Evolutionary conservation across 1,140 invertebrate genomes (phyloP), one percentile per base, ranked within the genome.

Genomic region (Neoseiulus cucumeris): DNA sequence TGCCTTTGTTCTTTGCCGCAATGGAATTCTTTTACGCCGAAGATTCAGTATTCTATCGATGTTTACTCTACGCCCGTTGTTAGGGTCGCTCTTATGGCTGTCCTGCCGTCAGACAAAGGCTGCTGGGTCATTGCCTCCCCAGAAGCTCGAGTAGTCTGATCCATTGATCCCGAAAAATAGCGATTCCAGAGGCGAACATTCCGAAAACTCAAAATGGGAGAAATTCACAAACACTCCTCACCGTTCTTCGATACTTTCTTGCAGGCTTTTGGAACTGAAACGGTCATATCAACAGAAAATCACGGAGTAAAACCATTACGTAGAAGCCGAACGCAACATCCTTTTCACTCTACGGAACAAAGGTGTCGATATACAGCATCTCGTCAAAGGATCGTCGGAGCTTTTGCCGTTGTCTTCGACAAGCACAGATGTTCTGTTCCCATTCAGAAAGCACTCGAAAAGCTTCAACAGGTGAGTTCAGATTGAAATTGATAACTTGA

Each of bases 241-340:
- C 5, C 4, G 7, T 17, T 47, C 14, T 7, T 47, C 17, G 45
- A 33, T 2, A 59, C 9, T 59, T 25, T 59, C n/a, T 59, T 59
- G 25, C 51, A 59, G 51, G 51, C 33, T 59, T 17, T 29, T 59
- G 51, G 25, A 59, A 25, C 22, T 59, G 22, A 59, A 59, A 59
- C 51, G 51, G 1, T 59, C 51, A 2, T 59, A 59, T 59, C 51
- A 59, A 25, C 51, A 59, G 22, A 59, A 59, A 33, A 59, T 59
- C 4, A 25, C 33, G 14, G 51, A 59, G 51, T 59, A 59, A 4
- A 59, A 59, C 9, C 51, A 59, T 25, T 59, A 59, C 22, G 51
- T 59, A 2, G 51, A 59, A 33, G 51, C 51, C 17, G 51, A 59
- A 9, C 51, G 51, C 51, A 59, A 59, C 22, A 59, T 59, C 14